Evolutionary conservation across 2,797 vertebrate genomes (phyloP), one percentile per base, ranked within the genome.

Genomic region (Chiroxiphia lanceolata): DNA sequence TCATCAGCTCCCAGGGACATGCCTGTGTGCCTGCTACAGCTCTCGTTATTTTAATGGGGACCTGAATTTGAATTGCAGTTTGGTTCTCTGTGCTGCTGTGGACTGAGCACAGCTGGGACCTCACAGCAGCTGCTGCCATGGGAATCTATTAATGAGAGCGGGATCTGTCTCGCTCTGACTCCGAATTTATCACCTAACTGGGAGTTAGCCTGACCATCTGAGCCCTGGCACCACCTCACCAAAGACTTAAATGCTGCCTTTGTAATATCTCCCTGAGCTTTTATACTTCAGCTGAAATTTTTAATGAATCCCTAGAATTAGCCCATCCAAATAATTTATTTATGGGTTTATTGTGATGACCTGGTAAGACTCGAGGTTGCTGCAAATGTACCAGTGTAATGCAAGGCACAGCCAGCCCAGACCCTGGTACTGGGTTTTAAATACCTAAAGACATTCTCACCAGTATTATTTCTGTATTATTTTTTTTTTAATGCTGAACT

Each of bases 401-500:
- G 10, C 63, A 50, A 51, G 68, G 76, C 72, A 78, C 61, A 64
- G 71, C 51, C 67, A 90, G 48, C 50, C 72, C 57, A 51, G 86
- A 57, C 80, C 68, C 83, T 4, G 3, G 63, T 2, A 8, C 72
- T 92, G 75, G 50, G 72, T 89, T 33, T 60, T 89, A 93, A 95
- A 97, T 84, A 78, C 59, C 88, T 86, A 70, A 59, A 84, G 70
- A 94, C 57, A 90, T 92, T 97, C 70, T 84, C 1, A 0, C 26
- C 67, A 74, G 78, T 69, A 77, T 92, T 84, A 59, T 83, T 96
- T 93, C 71, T 93, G 34, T 42, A 4, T 34, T 80, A 3, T 33
- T n/a, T 8, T 61, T 77, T 89, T 90, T 87, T 11, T 3, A 96
- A 95, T 95, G 86, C 93, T 89, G 70, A 96, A 84, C 77, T 77